Conservation (phyloP, 2,113 vertebrate genomes). For the Zosterops hypoxanthus region DNA sequence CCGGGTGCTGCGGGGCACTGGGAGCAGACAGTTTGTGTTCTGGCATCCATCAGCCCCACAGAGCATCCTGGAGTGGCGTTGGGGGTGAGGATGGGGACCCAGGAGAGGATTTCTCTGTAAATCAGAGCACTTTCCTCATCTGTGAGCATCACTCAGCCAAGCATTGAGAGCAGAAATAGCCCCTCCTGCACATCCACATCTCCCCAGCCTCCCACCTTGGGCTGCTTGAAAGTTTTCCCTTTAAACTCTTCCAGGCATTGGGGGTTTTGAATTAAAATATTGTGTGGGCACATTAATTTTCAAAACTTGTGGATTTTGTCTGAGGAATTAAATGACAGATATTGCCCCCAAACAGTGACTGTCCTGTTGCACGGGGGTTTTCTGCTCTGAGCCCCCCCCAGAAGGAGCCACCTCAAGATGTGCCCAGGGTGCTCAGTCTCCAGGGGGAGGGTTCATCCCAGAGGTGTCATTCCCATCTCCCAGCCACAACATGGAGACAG, state of each 20-base stretch:
- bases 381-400: neutral
- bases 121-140: neutral
- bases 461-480: neutral
- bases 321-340: neutral
- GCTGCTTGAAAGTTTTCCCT: neutral
- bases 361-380: rapidly evolving
- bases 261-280: neutral
- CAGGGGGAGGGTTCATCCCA: neutral
- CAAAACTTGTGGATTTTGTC: rapidly evolving
- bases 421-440: neutral
- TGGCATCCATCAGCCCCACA: neutral
- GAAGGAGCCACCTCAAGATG: neutral
- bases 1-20: rapidly evolving
- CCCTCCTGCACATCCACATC: neutral
- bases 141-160: neutral
- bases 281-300: rapidly evolving
- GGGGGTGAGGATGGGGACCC: neutral
- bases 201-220: neutral
- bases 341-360: neutral
- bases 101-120: neutral
- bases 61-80: neutral
- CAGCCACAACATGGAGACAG: neutral
- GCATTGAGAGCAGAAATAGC: neutral
- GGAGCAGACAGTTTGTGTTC: neutral
- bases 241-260: neutral